phyloP scores from a whole-genome alignment of 2,113 vertebrate genomes.

The Larimichthys crocea region DNA sequence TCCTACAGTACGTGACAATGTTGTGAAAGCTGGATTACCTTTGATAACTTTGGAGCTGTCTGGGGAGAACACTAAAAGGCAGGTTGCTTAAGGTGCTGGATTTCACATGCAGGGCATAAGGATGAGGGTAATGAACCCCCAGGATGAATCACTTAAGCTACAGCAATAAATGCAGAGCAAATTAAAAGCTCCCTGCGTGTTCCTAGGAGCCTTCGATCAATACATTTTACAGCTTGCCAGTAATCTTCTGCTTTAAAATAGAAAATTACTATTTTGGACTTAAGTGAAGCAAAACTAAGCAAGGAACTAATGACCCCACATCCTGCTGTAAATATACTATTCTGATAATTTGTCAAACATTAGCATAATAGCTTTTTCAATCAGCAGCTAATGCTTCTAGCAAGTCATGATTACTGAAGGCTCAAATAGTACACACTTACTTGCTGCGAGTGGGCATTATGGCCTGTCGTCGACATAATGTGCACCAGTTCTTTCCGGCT shows the following conservation, averaged over 20 bases:
- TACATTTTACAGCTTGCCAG: constrained; percentile 69
- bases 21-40: constrained; percentile 65
- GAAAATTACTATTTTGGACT: constrained; percentile 35
- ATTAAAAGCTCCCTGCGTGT: constrained; percentile 73
- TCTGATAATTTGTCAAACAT: constrained; percentile 38
- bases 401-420: constrained; percentile 27
- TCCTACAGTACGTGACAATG: constrained; percentile 33
- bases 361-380: constrained; percentile 52
- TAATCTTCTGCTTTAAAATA: constrained; percentile 63
- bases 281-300: constrained; percentile 15
- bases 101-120: constrained; percentile 46
- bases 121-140: constrained; percentile 69
- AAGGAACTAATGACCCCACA: constrained; percentile 6
- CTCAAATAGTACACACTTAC: background rate
- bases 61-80: constrained; percentile 59
- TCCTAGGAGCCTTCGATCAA: constrained; percentile 58
- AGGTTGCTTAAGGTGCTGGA: constrained; percentile 57
- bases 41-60: constrained; percentile 55
- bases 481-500: background rate
- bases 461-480: constrained; percentile 26
- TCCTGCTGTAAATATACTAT: constrained; percentile 20
- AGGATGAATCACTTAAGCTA: constrained; percentile 71
- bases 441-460: constrained; percentile 23
- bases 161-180: constrained; percentile 74
- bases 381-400: constrained; percentile 22